These are phyloP conservation scores for Macrosiphum euphorbiae DNA, from an alignment of 2,888 invertebrate genomes.

Conservation along the genomic window DNA sequence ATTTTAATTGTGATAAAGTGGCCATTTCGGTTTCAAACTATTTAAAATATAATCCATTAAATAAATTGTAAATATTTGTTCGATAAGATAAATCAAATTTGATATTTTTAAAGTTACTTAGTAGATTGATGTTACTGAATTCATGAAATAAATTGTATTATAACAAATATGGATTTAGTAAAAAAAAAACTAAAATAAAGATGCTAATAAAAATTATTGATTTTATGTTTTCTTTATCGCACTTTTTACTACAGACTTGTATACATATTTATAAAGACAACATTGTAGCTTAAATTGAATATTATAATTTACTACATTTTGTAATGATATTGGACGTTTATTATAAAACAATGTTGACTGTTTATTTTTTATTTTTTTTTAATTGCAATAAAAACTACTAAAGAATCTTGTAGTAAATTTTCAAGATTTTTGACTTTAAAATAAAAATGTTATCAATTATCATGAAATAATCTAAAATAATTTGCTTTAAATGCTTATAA, in stretches of 20 bases:
- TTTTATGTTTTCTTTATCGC: background rate
- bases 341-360: background rate
- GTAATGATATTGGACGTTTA: background rate
- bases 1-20: constrained; percentile 61
- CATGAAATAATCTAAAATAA: background rate
- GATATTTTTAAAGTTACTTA: constrained; percentile 17
- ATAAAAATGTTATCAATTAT: background rate
- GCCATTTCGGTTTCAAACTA: background rate
- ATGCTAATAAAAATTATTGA: background rate
- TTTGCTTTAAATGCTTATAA: no score
- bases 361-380: no score
- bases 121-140: background rate
- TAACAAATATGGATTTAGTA: constrained; percentile 2
- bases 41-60: constrained; percentile 49
- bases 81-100: constrained; percentile 26
- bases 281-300: background rate
- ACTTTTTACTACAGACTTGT: background rate
- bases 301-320: background rate
- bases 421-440: background rate
- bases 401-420: background rate
- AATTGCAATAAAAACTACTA: no score
- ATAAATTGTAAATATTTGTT: constrained; percentile 47
- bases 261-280: background rate
- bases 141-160: constrained; percentile 1
- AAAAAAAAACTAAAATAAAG: background rate